A percentile compares a stretch with the other conserved stretches of the same genome.
Evolutionary conservation across 2,888 invertebrate genomes (phyloP).

Genomic region (Nymphalis urticae): DNA sequence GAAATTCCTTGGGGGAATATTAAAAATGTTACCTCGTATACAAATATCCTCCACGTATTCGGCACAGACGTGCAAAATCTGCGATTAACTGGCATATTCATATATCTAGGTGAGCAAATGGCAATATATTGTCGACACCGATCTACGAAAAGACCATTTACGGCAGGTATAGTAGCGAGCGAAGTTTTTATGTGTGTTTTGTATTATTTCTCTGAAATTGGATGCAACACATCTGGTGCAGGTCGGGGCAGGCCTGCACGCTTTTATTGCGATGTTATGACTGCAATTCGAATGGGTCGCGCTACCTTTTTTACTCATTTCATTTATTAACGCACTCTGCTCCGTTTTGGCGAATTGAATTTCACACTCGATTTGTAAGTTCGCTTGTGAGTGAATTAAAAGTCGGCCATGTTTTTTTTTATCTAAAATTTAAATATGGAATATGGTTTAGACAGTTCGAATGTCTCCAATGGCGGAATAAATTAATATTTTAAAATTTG

Average conservation of each 20-base stretch:
- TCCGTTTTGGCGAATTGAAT: slow-evolving; percentile 57
- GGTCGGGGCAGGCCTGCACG: slow-evolving; percentile 46
- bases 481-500: no score
- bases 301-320: slow-evolving; percentile 61
- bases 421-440: no score
- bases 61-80: neutral
- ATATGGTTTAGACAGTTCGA: no score
- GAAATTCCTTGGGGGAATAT: neutral
- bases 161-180: slow-evolving; percentile 66
- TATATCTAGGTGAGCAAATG: slow-evolving; percentile 30
- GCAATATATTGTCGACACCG: slow-evolving; percentile 58
- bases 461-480: no score
- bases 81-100: neutral
- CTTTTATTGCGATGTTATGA: slow-evolving; percentile 72
- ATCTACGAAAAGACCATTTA: slow-evolving; percentile 69
- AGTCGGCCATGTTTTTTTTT: neutral
- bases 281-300: slow-evolving; percentile 62
- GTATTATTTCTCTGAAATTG: slow-evolving; percentile 66
- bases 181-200: slow-evolving; percentile 62
- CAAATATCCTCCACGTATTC: neutral
- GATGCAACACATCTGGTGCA: slow-evolving; percentile 69
- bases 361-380: slow-evolving; percentile 51
- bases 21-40: neutral
- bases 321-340: slow-evolving; percentile 58
- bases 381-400: slow-evolving; percentile 37